Conservation (phyloP, 2,888 invertebrate species). For the Nemapogon koenigi region DNA sequence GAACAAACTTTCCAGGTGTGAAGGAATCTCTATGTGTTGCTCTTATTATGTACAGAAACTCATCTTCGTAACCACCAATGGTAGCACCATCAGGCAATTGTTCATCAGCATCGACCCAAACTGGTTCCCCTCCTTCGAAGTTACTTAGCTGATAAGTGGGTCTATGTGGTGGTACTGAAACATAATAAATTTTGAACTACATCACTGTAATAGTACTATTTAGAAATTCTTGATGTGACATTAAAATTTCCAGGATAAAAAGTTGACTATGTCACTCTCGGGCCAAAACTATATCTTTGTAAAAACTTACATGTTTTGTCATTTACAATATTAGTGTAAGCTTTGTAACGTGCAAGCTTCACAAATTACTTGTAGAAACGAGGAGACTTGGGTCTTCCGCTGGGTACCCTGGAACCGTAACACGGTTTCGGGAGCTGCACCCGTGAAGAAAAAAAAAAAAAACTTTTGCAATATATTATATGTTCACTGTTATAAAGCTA, state of each 20-base stretch:
- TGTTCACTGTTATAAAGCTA: too few species aligned
- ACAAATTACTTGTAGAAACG: too few species aligned
- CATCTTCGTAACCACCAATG: constrained; percentile 70
- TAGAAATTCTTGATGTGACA: too few species aligned
- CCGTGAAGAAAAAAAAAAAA: too few species aligned
- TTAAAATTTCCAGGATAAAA: background rate
- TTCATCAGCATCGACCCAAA: constrained; percentile 71
- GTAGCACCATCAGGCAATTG: constrained; percentile 74
- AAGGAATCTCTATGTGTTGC: constrained; percentile 75
- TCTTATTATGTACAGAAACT: constrained; percentile 71
- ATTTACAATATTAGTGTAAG: too few species aligned
- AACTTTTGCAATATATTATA: too few species aligned
- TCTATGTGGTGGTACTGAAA: constrained; percentile 25
- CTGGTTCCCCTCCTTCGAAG: constrained; percentile 44
- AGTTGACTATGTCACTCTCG: background rate
- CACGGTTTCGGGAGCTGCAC: too few species aligned
- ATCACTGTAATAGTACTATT: too few species aligned
- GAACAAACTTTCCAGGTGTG: constrained; percentile 79
- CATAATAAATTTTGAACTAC: constrained; percentile 4
- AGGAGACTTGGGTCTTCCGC: too few species aligned
- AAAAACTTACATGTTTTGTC: too few species aligned
- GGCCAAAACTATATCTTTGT: background rate
- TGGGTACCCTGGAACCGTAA: too few species aligned
- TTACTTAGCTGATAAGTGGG: constrained; percentile 17
- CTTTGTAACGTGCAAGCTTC: too few species aligned